A percentile compares a stretch with the other conserved stretches of the same genome.
Evolutionary conservation across 2,888 invertebrate genomes (phyloP).

Genomic region (Campaea margaritaria): DNA sequence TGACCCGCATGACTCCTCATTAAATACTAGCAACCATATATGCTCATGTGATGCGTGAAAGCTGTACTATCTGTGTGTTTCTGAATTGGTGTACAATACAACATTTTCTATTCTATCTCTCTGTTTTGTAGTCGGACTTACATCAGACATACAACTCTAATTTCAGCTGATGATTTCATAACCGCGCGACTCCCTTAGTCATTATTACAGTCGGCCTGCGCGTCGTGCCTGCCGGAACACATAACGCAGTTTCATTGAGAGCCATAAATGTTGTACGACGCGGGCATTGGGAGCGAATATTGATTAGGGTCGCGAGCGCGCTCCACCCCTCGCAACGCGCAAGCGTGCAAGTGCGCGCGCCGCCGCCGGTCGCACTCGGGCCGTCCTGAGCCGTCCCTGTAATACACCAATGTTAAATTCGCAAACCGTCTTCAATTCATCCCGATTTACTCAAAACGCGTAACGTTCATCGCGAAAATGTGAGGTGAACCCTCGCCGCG

Average conservation of each 20-base stretch:
- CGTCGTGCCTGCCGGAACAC: constrained; percentile 32
- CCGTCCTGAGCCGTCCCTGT: constrained; percentile 52
- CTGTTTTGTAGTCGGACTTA: too few relatives aligned
- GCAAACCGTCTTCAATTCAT: constrained; percentile 39
- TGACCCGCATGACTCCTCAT: too few relatives aligned
- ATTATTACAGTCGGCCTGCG: constrained; percentile 26
- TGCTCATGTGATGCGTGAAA: too few relatives aligned
- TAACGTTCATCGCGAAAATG: constrained; percentile 43
- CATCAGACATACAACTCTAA: background rate
- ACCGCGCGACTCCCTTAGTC: constrained; percentile 10
- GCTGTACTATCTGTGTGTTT: too few relatives aligned
- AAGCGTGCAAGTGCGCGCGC: constrained; percentile 37
- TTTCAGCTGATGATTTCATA: constrained; percentile 1
- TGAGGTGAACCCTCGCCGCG: constrained; percentile 39
- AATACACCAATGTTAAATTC: constrained; percentile 57
- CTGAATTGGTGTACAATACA: too few relatives aligned
- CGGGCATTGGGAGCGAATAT: constrained; percentile 71
- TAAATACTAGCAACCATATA: too few relatives aligned
- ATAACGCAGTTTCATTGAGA: constrained; percentile 59
- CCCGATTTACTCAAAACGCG: constrained; percentile 36
- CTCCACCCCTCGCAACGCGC: constrained; percentile 45
- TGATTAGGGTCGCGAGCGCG: constrained; percentile 70
- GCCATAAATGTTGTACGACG: constrained; percentile 67
- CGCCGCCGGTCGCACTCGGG: constrained; percentile 51
- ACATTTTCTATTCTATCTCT: too few relatives aligned